These are phyloP conservation scores for Cheirogaleus major DNA, from an alignment of 2,797 vertebrate genomes.

Conservation along the genomic window DNA sequence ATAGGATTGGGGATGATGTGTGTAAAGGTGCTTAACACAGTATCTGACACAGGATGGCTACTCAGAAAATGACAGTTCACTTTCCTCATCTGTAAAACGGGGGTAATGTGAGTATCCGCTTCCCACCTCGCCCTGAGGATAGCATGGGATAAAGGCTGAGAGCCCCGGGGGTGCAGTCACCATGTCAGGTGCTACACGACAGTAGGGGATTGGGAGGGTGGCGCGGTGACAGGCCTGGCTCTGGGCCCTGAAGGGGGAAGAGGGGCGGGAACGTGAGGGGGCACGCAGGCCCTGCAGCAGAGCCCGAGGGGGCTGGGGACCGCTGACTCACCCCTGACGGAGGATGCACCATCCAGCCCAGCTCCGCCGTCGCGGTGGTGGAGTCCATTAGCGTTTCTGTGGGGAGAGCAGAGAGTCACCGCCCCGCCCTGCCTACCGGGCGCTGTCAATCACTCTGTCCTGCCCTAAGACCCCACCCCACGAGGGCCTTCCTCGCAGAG, in stretches of 20 bases:
- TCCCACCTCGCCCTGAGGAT: background rate
- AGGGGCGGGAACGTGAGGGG: background rate
- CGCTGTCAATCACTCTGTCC: background rate
- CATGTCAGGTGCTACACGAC: background rate
- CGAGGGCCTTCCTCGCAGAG: background rate
- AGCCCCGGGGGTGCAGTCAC: conserved; percentile 9
- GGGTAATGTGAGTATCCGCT: background rate
- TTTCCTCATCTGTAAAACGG: conserved; percentile 22
- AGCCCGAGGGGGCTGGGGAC: background rate
- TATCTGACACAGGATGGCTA: background rate
- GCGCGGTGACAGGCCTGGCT: background rate
- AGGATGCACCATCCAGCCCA: conserved; percentile 96
- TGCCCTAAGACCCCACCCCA: background rate
- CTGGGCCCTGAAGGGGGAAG: background rate
- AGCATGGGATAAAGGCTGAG: background rate
- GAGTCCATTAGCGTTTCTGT: conserved; percentile 97
- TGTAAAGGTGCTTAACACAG: background rate
- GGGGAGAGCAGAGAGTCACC: conserved; percentile 72
- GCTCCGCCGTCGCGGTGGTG: conserved; percentile 96
- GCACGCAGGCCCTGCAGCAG: background rate
- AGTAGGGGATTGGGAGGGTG: background rate
- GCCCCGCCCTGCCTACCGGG: too few species aligned
- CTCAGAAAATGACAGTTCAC: background rate
- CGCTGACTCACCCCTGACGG: conserved; percentile 92
- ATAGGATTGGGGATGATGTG: background rate